phyloP scores from a whole-genome alignment of 1,140 invertebrate genomes.

The Wasmannia auropunctata region DNA sequence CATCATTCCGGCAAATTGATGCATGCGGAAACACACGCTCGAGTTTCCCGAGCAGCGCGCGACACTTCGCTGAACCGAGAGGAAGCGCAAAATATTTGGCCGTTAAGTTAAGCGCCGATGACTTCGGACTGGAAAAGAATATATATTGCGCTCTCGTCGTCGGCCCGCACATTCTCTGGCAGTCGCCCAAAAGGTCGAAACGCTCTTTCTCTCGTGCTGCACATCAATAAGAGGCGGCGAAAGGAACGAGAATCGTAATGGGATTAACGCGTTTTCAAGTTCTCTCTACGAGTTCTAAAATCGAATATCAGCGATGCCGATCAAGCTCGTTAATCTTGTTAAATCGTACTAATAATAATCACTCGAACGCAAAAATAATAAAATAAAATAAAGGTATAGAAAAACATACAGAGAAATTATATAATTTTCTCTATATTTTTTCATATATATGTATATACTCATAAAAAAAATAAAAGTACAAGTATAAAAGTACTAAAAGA shows the following conservation, averaged over 20 bases:
- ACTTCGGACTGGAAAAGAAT: background rate
- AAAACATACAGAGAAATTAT: background rate
- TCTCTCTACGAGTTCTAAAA: constrained; percentile 1
- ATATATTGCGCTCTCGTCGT: background rate
- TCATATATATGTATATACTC: too few species aligned
- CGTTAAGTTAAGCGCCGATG: background rate
- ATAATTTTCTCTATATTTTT: background rate
- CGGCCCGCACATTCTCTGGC: constrained; percentile 45
- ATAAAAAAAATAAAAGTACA: background rate
- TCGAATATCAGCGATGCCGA: background rate
- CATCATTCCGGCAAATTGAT: constrained; percentile 36
- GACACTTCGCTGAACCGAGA: constrained; percentile 16
- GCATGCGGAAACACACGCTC: constrained; percentile 29
- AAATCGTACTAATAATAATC: background rate
- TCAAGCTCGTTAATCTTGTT: background rate
- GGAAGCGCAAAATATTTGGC: constrained; percentile 32
- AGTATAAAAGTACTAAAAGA: background rate
- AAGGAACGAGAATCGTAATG: background rate
- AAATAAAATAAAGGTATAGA: background rate
- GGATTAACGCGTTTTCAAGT: background rate
- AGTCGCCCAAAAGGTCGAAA: constrained; percentile 58
- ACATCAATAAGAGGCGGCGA: constrained; percentile 32
- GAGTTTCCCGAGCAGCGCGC: constrained; percentile 7
- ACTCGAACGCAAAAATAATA: too few species aligned
- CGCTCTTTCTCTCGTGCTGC: constrained; percentile 11